These are phyloP conservation scores for Okamejei kenojei DNA, from an alignment of 2,797 vertebrate genomes.

Conservation along the genomic window DNA sequence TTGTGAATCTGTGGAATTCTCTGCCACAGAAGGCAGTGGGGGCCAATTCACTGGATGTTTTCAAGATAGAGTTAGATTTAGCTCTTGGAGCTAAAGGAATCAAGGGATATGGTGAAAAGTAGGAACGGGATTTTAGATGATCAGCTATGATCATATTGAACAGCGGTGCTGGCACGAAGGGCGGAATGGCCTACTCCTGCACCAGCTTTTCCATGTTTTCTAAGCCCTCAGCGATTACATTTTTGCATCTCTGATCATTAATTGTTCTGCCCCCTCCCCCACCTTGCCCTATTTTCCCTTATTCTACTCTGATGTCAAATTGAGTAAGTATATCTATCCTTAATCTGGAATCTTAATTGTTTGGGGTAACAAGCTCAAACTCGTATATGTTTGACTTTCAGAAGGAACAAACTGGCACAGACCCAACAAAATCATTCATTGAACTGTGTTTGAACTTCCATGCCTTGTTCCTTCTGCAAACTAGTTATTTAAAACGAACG, in stretches of 20 bases:
- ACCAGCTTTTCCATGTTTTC: too few relatives aligned
- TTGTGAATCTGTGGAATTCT: too few relatives aligned
- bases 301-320: background rate
- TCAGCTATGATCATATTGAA: too few relatives aligned
- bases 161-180: too few relatives aligned
- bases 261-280: background rate
- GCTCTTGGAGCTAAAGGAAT: too few relatives aligned
- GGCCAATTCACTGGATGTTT: too few relatives aligned
- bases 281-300: background rate
- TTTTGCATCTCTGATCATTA: background rate
- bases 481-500: background rate
- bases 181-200: too few relatives aligned
- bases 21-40: too few relatives aligned
- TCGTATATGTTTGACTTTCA: background rate
- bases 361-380: background rate
- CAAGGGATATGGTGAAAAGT: too few relatives aligned
- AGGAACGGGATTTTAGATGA: too few relatives aligned
- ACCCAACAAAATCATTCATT: background rate
- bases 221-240: background rate
- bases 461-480: background rate
- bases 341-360: too few relatives aligned
- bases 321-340: background rate
- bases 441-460: background rate
- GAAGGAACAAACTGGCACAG: background rate
- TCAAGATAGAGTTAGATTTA: too few relatives aligned